Evolutionary conservation across 2,888 invertebrate species (phyloP), one percentile per base, ranked within the genome.

Genomic region (Lithophane socia): DNA sequence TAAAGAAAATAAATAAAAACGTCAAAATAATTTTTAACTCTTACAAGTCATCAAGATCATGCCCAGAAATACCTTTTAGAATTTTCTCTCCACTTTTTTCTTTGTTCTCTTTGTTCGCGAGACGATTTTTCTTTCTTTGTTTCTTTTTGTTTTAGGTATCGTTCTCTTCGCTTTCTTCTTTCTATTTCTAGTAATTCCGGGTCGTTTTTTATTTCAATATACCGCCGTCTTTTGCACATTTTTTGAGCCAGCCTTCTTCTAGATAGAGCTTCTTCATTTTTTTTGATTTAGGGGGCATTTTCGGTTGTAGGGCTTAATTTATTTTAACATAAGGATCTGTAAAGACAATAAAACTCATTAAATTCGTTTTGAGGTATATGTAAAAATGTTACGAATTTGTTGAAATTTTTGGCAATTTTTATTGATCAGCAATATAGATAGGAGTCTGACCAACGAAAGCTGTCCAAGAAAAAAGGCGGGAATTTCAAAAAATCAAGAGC

Each of bases 151-250:
- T 63, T 29, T 37, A 63, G 63, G 42, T 63, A 63, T 63, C 63
- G 37, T 63, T 63, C 63, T 63, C 63, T 63, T 63, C 63, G 63
- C 63, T 63, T 63, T 63, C 63, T 63, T 63, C 63, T 63, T 63
- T 63, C 63, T 63, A 63, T 63, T 63, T 42, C 63, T 63, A 63
- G 63, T 37, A 63, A 63, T 63, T 63, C 42, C 42, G 63, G 63
- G 63, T 63, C 63, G 63, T 63, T 63, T 63, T 63, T 63, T 63
- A 58, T 58, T 4, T 58, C 58, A 58, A 58, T 58, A 58, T 58
- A 58, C 49, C 49, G 49, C 49, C 49, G 49, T 49, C 49, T 49
- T 49, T 49, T 49, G 49, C 49, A 49, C 49, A 49, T 49, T 49
- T 49, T 63, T 63, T 37, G 63, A 21, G 63, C 52, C 52, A 52